Percentiles rank a stretch among this genome's conserved stretches.
phyloP scores from a whole-genome alignment of 2,888 invertebrate genomes.

The Macrophya alboannulata region DNA sequence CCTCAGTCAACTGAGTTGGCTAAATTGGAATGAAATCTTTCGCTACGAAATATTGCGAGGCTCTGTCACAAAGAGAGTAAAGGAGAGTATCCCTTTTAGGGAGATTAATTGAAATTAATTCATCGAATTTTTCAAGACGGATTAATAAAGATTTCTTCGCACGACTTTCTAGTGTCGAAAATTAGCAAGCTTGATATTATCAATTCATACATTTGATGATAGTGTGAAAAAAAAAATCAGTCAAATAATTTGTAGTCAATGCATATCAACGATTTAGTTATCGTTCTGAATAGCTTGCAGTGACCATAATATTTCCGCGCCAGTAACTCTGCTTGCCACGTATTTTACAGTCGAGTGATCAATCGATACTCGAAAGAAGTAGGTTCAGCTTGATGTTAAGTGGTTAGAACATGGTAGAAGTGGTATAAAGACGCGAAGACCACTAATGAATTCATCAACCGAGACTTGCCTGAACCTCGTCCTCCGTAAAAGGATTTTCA shows the following conservation, averaged over 20 bases:
- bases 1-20: conserved; percentile 29
- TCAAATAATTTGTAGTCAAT: neutral
- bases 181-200: neutral
- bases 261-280: neutral
- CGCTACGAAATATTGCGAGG: conserved; percentile 12
- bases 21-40: conserved; percentile 47
- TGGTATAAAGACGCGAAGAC: conserved; percentile 24
- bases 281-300: neutral
- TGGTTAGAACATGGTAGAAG: conserved; percentile 40
- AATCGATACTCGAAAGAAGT: conserved; percentile 53
- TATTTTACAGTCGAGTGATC: conserved; percentile 51
- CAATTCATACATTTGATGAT: neutral
- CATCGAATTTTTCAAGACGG: neutral
- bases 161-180: neutral
- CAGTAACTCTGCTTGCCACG: conserved; percentile 35
- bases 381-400: conserved; percentile 38
- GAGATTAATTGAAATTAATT: neutral
- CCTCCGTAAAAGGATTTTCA: conserved; percentile 30
- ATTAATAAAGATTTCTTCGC: neutral
- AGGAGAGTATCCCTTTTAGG: neutral
- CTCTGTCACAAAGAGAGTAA: neutral
- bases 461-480: conserved; percentile 23
- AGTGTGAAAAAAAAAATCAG: neutral
- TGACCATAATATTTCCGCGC: conserved; percentile 42
- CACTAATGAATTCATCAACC: conserved; percentile 48